phyloP scores from a whole-genome alignment of 2,797 vertebrate genomes.

The Tarsius wallacei region DNA sequence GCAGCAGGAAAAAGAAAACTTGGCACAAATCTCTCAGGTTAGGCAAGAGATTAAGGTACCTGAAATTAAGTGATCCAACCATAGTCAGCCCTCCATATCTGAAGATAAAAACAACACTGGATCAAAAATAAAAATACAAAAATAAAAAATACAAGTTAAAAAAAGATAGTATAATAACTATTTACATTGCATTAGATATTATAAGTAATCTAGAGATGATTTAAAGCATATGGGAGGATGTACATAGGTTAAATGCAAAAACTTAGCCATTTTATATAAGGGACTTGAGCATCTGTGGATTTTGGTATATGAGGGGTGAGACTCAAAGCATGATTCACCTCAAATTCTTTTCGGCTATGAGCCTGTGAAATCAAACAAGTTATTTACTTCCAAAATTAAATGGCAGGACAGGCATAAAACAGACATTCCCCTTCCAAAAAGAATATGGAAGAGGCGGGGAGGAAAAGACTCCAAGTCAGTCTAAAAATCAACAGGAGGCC shows the following conservation, averaged over 20 bases:
- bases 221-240: background rate
- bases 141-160: background rate
- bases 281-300: background rate
- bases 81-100: background rate
- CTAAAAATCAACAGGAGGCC: too few relatives aligned
- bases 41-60: background rate
- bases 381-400: background rate
- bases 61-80: slow-evolving; percentile 33
- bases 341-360: background rate
- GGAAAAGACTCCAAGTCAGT: background rate
- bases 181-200: background rate
- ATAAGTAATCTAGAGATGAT: background rate
- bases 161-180: background rate
- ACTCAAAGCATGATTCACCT: background rate
- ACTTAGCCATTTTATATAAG: background rate
- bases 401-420: background rate
- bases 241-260: background rate
- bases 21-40: background rate
- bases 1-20: slow-evolving; percentile 20
- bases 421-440: background rate
- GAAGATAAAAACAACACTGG: background rate
- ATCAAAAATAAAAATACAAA: background rate
- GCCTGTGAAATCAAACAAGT: background rate
- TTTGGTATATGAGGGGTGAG: background rate
- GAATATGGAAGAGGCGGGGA: background rate